Base-by-base conservation (phyloP, 2,113 vertebrate genomes). In the Oxygymnocypris stewartii region DNA sequence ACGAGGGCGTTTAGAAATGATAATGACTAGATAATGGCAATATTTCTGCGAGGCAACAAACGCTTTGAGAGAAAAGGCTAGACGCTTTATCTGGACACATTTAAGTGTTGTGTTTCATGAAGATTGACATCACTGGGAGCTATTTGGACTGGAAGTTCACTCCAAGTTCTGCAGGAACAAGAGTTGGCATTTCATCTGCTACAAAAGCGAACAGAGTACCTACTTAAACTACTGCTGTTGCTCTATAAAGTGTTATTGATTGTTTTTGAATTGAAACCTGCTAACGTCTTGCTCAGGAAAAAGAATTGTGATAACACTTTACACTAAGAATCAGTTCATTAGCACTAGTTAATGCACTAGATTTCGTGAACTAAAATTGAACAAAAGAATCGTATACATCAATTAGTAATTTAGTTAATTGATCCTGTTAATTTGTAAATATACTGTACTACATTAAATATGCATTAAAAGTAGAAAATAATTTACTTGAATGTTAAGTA, bases 211-310 rank as follows among this genome's bases (percentile, higher is more conserved):
- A 25, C 37, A 4, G 79, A 63, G 23, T 23, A 59, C 77, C 51
- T 20, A 40, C 31, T 14, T 59, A 79, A 79, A 79, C 31, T 59
- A 14, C 59, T 42, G 79, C 59, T 44, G 57, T 31, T 82, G n/a
- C 63, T 51, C 61, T 51, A 35, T 82, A 37, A 35, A 71, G 80
- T 49, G 61, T 49, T 82, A 69, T 82, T 35, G 80, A 82, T 82
- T 82, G 44, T 35, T 47, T 67, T 31, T 49, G 4, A 69, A 47
- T 69, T 82, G 61, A 69, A 71, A 71, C 28, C 25, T 35, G 25
- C 63, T 13, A 23, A 37, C 18, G 28, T 71, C 40, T 82, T 47
- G 9, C 63, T 49, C 80, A 71, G 16, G 25, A 82, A 49, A 82
- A 78, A 18, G 13, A 77, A 77, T 54, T 8, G 28, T 51, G 2